A percentile compares a stretch with the other conserved stretches of the same genome.
Evolutionary conservation across 2,888 invertebrate species (phyloP).

Genomic region (Drosophila pseudotakahashii): DNA sequence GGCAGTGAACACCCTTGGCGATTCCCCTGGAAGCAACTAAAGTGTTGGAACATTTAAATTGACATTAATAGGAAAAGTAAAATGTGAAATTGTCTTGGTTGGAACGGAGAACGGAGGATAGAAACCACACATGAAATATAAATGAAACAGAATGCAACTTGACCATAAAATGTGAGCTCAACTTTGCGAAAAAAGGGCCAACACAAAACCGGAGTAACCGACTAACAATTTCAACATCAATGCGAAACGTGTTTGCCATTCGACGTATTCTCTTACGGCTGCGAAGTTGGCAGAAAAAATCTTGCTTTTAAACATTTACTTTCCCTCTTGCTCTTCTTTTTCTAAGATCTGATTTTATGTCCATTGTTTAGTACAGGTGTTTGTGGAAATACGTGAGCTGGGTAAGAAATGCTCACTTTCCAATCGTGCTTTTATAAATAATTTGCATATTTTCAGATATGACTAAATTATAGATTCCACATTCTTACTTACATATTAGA

Average conservation of each 20-base stretch:
- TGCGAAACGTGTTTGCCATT: constrained; percentile 67
- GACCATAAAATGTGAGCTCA: constrained; percentile 57
- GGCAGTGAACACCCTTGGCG: constrained; percentile 4
- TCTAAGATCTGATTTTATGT: constrained; percentile 62
- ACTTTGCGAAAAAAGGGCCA: constrained; percentile 20
- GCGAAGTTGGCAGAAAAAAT: constrained; percentile 19
- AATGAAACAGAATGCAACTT: constrained; percentile 46
- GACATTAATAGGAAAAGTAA: constrained; percentile 55
- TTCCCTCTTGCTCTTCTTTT: constrained; percentile 10
- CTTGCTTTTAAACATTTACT: constrained; percentile 6
- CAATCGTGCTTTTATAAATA: background rate
- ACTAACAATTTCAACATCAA: constrained; percentile 40
- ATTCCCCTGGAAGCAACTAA: constrained; percentile 18
- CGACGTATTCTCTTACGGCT: constrained; percentile 15
- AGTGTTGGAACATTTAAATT: constrained; percentile 51
- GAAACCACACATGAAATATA: constrained; percentile 56
- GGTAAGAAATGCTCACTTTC: background rate
- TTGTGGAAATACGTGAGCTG: constrained; percentile 52
- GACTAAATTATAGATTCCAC: background rate
- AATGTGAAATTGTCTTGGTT: constrained; percentile 45
- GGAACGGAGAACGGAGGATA: background rate
- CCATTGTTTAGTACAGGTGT: constrained; percentile 41
- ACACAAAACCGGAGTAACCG: constrained; percentile 13
- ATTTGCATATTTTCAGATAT: background rate
- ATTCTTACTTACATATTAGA: too few species aligned